phyloP scores from a whole-genome alignment of 1,140 invertebrate genomes.

The Cephus cinctus region DNA sequence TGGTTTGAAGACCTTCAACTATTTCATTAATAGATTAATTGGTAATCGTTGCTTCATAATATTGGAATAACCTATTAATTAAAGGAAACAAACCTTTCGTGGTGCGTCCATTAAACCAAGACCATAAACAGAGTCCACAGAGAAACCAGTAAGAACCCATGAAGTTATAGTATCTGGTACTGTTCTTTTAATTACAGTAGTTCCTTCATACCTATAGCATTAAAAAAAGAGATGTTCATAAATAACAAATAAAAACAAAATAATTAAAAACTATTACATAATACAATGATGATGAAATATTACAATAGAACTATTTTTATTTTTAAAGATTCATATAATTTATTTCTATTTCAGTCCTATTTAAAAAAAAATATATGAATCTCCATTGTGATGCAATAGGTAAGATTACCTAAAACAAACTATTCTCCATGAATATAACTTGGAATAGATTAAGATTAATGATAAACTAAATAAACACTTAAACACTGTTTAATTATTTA shows the following conservation, averaged over 20 bases:
- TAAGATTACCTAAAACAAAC: no score
- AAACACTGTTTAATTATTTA: no score
- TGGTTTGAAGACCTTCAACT: slow-evolving; percentile 82
- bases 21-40: slow-evolving; percentile 18
- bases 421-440: no score
- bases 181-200: slow-evolving; percentile 56
- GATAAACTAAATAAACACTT: slow-evolving; percentile 15
- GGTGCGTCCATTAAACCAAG: slow-evolving; percentile 75
- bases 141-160: slow-evolving; percentile 92
- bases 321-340: no score
- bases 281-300: no score
- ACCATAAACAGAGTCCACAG: slow-evolving; percentile 79
- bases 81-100: slow-evolving; percentile 59
- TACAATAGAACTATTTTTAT: no score
- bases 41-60: not conserved
- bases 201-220: slow-evolving; percentile 55
- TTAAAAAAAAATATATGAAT: no score
- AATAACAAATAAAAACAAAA: no score
- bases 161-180: slow-evolving; percentile 90
- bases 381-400: no score
- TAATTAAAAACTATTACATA: no score
- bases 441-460: slow-evolving; percentile 22
- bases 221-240: not conserved
- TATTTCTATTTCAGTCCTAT: not conserved
- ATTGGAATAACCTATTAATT: not conserved